Evolutionary conservation across 2,113 vertebrate species (phyloP).

Genomic region (Gobiocypris rarus): DNA sequence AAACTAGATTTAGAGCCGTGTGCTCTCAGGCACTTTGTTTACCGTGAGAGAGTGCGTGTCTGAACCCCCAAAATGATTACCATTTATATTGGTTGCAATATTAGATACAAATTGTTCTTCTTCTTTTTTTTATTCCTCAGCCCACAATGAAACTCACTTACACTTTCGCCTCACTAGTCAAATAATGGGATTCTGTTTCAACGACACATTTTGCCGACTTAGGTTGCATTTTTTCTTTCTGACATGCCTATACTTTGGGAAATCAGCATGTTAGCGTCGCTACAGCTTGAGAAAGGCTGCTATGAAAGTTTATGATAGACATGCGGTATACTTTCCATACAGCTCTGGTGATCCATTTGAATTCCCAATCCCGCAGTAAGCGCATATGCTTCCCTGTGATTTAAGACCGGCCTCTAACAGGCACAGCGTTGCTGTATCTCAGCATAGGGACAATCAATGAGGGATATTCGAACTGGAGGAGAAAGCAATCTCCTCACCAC

Average conservation of each 20-base stretch:
- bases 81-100: slow-evolving; percentile 63
- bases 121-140: slow-evolving; percentile 32
- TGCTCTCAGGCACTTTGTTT: slow-evolving; percentile 36
- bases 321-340: slow-evolving; percentile 28
- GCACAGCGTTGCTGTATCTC: slow-evolving; percentile 38
- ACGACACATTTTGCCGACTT: slow-evolving; percentile 54
- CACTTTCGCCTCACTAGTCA: slow-evolving; percentile 11
- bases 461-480: slow-evolving; percentile 43
- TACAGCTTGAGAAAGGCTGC: slow-evolving; percentile 40
- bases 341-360: slow-evolving; percentile 53
- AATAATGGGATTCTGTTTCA: slow-evolving; percentile 64
- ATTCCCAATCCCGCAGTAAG: slow-evolving; percentile 53
- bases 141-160: slow-evolving; percentile 35
- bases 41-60: slow-evolving; percentile 6
- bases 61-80: slow-evolving; percentile 55
- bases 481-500: slow-evolving; percentile 46
- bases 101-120: slow-evolving; percentile 38
- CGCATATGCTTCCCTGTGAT: slow-evolving; percentile 50
- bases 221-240: slow-evolving; percentile 47
- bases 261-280: slow-evolving; percentile 19
- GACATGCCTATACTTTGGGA: slow-evolving; percentile 59
- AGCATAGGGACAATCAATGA: slow-evolving; percentile 44
- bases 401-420: slow-evolving; percentile 56
- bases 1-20: slow-evolving; percentile 9
- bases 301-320: slow-evolving; percentile 56